Evolutionary conservation across 2,113 vertebrate species (phyloP).

Genomic region (Otolemur garnettii): DNA sequence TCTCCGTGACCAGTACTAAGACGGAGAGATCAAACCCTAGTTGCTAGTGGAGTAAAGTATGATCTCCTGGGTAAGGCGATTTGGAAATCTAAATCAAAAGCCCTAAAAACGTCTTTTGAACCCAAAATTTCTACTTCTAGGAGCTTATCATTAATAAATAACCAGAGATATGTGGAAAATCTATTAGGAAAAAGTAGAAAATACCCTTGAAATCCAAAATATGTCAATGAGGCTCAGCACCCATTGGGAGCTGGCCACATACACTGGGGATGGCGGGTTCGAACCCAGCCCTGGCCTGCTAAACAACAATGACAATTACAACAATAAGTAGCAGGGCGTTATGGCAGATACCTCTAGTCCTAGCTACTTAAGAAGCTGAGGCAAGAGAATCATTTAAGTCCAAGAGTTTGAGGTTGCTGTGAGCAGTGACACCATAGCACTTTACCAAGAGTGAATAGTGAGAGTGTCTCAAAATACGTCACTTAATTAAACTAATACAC

Average conservation of each 20-base stretch:
- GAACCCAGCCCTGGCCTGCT: too few species aligned
- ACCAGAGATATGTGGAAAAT: background rate
- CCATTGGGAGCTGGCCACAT: too few species aligned
- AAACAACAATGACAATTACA: too few species aligned
- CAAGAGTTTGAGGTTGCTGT: too few species aligned
- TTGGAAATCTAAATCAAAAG: background rate
- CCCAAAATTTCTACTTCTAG: background rate
- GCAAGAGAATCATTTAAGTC: too few species aligned
- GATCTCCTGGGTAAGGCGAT: background rate
- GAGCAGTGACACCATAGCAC: too few species aligned
- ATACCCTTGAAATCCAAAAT: background rate
- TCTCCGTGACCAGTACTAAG: background rate
- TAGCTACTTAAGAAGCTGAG: too few species aligned
- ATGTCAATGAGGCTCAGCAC: too few species aligned
- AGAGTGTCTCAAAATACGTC: background rate
- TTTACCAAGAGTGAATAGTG: too few species aligned
- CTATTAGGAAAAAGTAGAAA: background rate
- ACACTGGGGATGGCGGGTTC: too few species aligned
- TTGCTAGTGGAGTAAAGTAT: background rate
- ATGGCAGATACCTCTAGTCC: too few species aligned
- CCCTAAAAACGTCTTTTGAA: background rate
- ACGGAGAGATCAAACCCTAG: background rate
- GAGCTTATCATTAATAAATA: constrained; percentile 17
- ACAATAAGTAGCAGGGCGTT: too few species aligned
- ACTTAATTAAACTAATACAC: background rate